These are phyloP conservation scores for Atethmia centrago DNA, from an alignment of 2,888 invertebrate species.

Conservation along the genomic window DNA sequence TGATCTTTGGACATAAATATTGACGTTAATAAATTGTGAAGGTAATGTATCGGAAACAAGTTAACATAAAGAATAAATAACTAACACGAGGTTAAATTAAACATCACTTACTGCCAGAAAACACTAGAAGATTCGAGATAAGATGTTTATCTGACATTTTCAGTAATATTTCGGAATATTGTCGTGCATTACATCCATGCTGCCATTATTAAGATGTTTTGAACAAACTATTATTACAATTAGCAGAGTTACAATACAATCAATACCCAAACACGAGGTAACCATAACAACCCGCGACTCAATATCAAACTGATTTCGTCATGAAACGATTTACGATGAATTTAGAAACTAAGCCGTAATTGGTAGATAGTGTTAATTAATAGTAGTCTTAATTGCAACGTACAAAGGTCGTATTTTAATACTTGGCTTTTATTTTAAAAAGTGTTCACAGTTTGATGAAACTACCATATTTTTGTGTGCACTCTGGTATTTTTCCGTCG, in stretches of 20 bases:
- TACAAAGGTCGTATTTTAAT: slow-evolving; percentile 9
- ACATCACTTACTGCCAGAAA: not conserved
- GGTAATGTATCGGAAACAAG: slow-evolving; percentile 31
- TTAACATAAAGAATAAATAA: slow-evolving; percentile 24
- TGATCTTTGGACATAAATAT: slow-evolving; percentile 12
- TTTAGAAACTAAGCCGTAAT: slow-evolving; percentile 36
- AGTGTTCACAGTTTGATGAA: slow-evolving; percentile 12
- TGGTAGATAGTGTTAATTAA: slow-evolving; percentile 18
- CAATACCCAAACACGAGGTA: slow-evolving; percentile 17
- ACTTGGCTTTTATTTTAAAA: not conserved
- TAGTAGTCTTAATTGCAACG: slow-evolving; percentile 19
- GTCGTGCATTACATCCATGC: too few relatives aligned
- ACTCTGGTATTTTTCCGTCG: slow-evolving; percentile 13
- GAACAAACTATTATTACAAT: not conserved
- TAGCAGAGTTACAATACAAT: slow-evolving; percentile 23
- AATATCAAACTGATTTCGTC: slow-evolving; percentile 5
- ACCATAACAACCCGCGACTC: slow-evolving; percentile 34
- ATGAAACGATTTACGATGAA: slow-evolving; percentile 10
- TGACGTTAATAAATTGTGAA: slow-evolving; percentile 27
- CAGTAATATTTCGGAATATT: not conserved
- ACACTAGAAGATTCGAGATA: not conserved
- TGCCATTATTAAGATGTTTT: too few relatives aligned
- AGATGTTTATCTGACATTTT: not conserved
- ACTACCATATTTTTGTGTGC: slow-evolving; percentile 19
- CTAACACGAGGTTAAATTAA: not conserved